phyloP scores from a whole-genome alignment of 2,888 invertebrate species.

The Mycogona germanica region DNA sequence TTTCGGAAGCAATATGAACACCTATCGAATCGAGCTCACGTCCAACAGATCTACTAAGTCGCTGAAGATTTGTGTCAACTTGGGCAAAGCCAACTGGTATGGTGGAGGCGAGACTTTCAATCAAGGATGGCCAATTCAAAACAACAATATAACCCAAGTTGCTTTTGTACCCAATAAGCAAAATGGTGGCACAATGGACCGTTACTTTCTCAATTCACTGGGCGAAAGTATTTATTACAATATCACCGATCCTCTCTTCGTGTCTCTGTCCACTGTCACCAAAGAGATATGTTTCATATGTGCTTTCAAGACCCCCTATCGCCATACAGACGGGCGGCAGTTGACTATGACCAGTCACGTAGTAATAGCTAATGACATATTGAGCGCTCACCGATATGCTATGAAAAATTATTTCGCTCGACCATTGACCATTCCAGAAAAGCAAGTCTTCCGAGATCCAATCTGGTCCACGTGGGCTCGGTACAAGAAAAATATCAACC shows the following conservation, averaged over 20 bases:
- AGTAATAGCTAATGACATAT: slow-evolving; percentile 1
- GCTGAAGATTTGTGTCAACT: slow-evolving; percentile 24
- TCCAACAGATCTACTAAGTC: no score
- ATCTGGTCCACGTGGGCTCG: slow-evolving; percentile 83
- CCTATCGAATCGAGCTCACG: no score
- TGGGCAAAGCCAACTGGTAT: slow-evolving; percentile 45
- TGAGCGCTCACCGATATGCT: slow-evolving; percentile 38
- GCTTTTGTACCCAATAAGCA: slow-evolving; percentile 25
- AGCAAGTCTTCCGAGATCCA: slow-evolving; percentile 59
- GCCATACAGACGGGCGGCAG: slow-evolving; percentile 14
- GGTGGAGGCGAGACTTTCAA: slow-evolving; percentile 31
- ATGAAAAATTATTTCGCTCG: slow-evolving; percentile 44
- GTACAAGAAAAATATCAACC: slow-evolving; percentile 53
- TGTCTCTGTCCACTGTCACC: slow-evolving; percentile 45
- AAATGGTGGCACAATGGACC: slow-evolving; percentile 35
- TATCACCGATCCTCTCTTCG: slow-evolving; percentile 51
- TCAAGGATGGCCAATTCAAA: slow-evolving; percentile 34
- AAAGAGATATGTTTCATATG: slow-evolving; percentile 39
- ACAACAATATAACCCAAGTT: slow-evolving; percentile 13
- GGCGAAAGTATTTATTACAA: slow-evolving; percentile 54
- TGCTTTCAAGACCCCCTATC: slow-evolving; percentile 44
- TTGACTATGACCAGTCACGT: neutral
- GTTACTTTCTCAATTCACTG: slow-evolving; percentile 49
- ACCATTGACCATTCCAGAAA: slow-evolving; percentile 49
- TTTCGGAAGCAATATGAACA: no score